phyloP scores from a whole-genome alignment of 2,888 invertebrate species.

The Trachelus stipa region DNA sequence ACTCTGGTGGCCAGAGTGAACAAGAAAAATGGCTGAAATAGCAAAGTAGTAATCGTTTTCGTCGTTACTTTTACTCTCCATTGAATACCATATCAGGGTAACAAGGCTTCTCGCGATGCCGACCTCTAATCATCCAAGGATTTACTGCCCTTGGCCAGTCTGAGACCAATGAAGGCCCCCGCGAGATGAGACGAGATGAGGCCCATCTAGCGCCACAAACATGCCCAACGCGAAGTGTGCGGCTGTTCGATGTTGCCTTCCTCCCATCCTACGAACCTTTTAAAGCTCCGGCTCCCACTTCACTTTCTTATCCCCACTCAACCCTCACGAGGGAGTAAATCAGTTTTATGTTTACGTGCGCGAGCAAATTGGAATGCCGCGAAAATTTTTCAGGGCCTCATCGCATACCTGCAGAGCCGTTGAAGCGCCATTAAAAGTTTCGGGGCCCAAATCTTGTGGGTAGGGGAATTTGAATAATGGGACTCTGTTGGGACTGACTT shows the following conservation, averaged over 20 bases:
- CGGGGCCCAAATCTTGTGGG: background rate
- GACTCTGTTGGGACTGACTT: background rate
- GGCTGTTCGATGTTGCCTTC: background rate
- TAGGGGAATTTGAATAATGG: background rate
- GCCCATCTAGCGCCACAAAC: background rate
- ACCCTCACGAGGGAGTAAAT: constrained; percentile 10
- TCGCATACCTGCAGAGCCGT: background rate
- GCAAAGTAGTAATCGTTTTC: constrained; percentile 33
- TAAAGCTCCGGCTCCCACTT: background rate
- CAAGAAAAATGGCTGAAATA: background rate
- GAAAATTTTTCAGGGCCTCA: background rate
- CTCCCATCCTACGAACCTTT: background rate
- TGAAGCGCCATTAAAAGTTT: background rate
- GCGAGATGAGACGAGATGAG: background rate
- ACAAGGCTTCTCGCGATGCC: constrained; percentile 40
- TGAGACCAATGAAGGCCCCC: background rate
- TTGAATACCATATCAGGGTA: constrained; percentile 53
- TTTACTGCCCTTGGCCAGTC: constrained; percentile 44
- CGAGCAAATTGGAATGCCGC: constrained; percentile 3
- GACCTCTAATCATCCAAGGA: constrained; percentile 59
- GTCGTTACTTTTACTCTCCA: constrained; percentile 42
- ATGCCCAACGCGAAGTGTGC: background rate
- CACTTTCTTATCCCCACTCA: background rate
- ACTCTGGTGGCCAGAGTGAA: background rate
- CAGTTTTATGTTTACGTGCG: constrained; percentile 22